phyloP scores from a whole-genome alignment of 2,113 vertebrate species.

The Sinocyclocheilus anshuiensis region DNA sequence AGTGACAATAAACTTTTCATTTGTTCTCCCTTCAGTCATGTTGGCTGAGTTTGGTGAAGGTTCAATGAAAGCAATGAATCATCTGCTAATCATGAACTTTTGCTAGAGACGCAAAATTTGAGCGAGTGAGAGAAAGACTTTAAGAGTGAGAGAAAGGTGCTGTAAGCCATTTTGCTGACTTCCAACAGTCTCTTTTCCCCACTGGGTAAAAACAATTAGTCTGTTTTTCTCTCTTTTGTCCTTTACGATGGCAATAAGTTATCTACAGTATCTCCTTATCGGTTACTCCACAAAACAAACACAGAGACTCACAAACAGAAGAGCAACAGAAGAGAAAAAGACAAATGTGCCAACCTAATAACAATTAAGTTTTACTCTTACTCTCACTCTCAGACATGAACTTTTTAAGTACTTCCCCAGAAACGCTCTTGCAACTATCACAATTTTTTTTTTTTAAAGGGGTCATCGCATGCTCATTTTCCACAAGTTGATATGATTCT shows the following conservation, averaged over 20 bases:
- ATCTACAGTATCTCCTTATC: not conserved
- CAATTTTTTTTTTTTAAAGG: too few relatives aligned
- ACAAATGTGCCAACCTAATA: not conserved
- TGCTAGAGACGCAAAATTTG: not conserved
- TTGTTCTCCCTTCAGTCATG: conserved; percentile 26
- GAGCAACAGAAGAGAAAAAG: not conserved
- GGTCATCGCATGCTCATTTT: too few relatives aligned
- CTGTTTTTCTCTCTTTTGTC: conserved; percentile 7
- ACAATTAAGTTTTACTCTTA: not conserved
- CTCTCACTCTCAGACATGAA: not conserved
- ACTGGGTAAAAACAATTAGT: not conserved
- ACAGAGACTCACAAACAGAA: not conserved
- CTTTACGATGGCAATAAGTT: not conserved
- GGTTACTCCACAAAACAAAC: not conserved
- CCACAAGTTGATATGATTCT: too few relatives aligned
- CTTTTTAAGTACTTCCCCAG: not conserved
- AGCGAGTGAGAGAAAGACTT: not conserved
- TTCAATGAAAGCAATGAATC: conserved; percentile 22
- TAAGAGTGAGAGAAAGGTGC: too few relatives aligned
- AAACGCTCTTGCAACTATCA: too few relatives aligned
- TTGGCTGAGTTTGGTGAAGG: conserved; percentile 4
- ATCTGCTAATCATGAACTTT: conserved; percentile 18
- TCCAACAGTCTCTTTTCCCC: not conserved
- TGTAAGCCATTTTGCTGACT: not conserved
- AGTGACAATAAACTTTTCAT: conserved; percentile 28